These are phyloP conservation scores for Meiosimyza decipiens DNA, from an alignment of 2,888 invertebrate genomes.

Conservation along the genomic window DNA sequence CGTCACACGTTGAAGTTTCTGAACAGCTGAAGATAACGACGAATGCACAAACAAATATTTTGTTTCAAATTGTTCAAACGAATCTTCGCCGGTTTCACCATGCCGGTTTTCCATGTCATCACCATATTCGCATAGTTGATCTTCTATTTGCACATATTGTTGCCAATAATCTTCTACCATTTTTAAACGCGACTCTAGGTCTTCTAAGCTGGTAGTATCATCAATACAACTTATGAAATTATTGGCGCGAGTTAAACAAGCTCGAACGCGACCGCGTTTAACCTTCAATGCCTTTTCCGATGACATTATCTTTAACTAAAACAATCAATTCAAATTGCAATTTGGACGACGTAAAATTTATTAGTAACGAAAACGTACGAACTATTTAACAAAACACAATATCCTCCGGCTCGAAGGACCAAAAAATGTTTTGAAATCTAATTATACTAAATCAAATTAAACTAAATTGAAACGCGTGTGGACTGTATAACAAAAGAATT, in stretches of 20 bases:
- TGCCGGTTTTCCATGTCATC: neutral
- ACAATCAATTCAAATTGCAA: too few species aligned
- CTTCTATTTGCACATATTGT: constrained; percentile 13
- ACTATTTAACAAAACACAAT: neutral
- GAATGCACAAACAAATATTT: constrained; percentile 7
- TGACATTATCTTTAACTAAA: neutral
- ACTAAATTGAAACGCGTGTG: too few species aligned
- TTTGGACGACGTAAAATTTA: too few species aligned
- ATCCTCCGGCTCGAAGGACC: neutral
- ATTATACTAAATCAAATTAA: too few species aligned
- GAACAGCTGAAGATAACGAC: neutral
- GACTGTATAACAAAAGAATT: too few species aligned
- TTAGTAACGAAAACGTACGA: too few species aligned
- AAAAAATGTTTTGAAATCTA: neutral
- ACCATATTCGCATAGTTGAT: neutral
- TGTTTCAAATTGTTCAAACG: constrained; percentile 13
- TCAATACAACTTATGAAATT: neutral
- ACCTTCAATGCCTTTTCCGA: neutral
- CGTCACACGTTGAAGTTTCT: neutral
- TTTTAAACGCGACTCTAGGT: constrained; percentile 4
- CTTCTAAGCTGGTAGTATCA: neutral
- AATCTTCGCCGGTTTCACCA: neutral
- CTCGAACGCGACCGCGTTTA: neutral
- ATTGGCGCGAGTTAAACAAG: constrained; percentile 2
- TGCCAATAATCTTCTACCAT: constrained; percentile 11